Evolutionary conservation across 1,140 invertebrate species (phyloP).

Genomic region (Drosophila mojavensis): DNA sequence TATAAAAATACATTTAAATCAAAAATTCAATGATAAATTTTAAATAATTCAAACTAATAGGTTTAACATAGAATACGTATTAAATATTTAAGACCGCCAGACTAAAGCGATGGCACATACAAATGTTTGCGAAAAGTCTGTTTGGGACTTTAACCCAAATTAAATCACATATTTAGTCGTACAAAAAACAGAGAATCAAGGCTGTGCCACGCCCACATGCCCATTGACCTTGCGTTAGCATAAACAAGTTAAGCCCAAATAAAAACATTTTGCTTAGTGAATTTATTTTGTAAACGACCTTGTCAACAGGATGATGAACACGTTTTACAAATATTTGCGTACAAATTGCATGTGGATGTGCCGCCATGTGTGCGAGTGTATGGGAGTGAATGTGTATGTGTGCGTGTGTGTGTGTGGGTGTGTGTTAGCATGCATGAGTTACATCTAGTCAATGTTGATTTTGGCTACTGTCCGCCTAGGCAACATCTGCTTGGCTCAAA

Average conservation of each 20-base stretch:
- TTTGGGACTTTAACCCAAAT: not conserved
- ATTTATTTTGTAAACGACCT: conserved; percentile 76
- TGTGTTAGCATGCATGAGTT: conserved; percentile 9
- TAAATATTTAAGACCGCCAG: no score
- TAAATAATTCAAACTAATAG: no score
- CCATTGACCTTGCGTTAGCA: conserved; percentile 41
- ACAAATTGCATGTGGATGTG: conserved; percentile 22
- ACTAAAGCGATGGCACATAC: not conserved
- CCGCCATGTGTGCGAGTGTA: conserved; percentile 17
- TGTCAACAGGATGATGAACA: conserved; percentile 78
- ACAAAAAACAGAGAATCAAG: not conserved
- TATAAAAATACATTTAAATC: no score
- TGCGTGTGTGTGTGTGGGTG: conserved; percentile 15
- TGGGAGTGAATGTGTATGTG: conserved; percentile 13
- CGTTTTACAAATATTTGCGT: conserved; percentile 71
- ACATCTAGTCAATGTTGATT: conserved; percentile 50
- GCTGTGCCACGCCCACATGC: not conserved
- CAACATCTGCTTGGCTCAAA: conserved; percentile 4
- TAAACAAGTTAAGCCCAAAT: conserved; percentile 75
- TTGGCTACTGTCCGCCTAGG: conserved; percentile 16
- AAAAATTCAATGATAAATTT: no score
- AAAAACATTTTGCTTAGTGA: conserved; percentile 77
- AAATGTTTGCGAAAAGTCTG: not conserved
- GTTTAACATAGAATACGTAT: no score
- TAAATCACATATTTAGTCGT: not conserved